phyloP scores from a whole-genome alignment of 2,888 invertebrate genomes.

The Leistus spinibarbis region DNA sequence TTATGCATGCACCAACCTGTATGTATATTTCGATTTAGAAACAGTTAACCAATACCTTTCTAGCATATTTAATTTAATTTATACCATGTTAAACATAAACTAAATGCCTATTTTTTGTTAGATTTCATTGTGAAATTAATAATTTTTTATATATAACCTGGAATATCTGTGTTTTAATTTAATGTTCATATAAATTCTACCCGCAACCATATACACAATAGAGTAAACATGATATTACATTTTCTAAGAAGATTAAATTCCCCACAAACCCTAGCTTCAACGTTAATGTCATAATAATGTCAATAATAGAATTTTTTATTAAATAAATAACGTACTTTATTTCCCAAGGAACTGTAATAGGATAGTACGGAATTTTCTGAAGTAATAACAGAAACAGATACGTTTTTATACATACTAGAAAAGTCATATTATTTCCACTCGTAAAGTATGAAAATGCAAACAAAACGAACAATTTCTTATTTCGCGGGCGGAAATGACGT shows the following conservation, averaged over 20 bases:
- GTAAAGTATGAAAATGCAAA: too few species aligned
- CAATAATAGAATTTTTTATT: background rate
- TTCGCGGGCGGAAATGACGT: too few species aligned
- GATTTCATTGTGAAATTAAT: too few species aligned
- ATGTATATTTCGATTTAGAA: background rate
- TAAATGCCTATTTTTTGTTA: too few species aligned
- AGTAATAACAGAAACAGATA: background rate
- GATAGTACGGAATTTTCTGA: background rate
- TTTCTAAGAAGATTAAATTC: background rate
- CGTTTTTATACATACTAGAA: too few species aligned
- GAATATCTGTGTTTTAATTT: background rate
- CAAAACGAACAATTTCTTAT: too few species aligned
- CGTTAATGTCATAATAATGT: background rate
- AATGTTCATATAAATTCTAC: background rate
- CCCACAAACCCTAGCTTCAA: background rate
- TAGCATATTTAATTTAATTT: background rate
- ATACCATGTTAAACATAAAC: too few species aligned
- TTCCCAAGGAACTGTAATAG: background rate
- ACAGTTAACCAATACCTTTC: background rate
- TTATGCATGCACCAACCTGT: background rate
- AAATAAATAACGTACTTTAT: background rate
- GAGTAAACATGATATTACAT: background rate
- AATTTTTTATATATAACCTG: too few species aligned
- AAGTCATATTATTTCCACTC: too few species aligned
- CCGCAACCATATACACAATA: background rate